Evolutionary conservation across 2,113 vertebrate genomes (phyloP).

Genomic region (Ploceus nigricollis): DNA sequence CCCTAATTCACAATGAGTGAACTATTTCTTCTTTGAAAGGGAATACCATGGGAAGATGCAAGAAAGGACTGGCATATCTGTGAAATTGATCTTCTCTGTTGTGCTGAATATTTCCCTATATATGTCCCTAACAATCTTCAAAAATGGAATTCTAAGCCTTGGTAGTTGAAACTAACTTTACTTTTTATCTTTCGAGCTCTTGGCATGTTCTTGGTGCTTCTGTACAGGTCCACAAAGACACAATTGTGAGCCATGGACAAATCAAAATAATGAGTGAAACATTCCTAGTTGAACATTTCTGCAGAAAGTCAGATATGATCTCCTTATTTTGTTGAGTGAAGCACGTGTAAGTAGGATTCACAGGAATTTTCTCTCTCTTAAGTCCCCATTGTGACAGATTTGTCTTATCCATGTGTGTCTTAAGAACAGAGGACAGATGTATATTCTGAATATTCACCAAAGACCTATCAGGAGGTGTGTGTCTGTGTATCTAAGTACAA

Average conservation of each 20-base stretch:
- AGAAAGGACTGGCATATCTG: background rate
- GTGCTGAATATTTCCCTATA: background rate
- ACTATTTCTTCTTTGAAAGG: background rate
- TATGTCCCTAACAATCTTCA: background rate
- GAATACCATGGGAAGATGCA: background rate
- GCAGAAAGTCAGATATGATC: background rate
- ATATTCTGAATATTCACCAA: background rate
- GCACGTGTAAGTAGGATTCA: background rate
- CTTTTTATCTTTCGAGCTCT: background rate
- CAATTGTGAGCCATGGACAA: background rate
- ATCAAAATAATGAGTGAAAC: background rate
- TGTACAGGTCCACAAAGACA: background rate
- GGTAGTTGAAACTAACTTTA: background rate
- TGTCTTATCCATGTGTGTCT: background rate
- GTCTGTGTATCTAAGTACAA: background rate
- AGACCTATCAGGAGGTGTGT: background rate
- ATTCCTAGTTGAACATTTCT: background rate
- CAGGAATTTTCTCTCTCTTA: background rate
- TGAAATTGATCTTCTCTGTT: background rate
- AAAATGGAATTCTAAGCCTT: background rate
- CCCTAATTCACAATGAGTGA: background rate
- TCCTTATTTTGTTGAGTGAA: background rate
- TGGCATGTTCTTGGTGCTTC: background rate
- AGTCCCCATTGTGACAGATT: background rate
- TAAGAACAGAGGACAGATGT: background rate